Conservation (phyloP, 2,113 vertebrate species). For the Scopus umbretta region DNA sequence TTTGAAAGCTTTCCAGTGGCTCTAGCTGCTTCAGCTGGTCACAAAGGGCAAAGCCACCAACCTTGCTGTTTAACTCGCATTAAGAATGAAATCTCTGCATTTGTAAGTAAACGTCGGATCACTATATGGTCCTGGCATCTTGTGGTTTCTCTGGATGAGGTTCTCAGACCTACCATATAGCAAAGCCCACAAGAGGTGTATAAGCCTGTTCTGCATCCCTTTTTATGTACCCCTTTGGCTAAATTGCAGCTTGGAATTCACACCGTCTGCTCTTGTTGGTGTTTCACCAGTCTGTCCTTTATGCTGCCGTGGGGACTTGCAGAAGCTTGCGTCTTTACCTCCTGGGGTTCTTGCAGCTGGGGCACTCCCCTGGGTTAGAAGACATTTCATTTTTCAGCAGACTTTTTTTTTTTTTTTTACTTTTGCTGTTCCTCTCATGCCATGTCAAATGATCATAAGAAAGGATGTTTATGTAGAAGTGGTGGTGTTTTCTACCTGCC, state of each 20-base stretch:
- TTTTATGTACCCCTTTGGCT: no score
- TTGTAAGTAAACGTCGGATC: neutral
- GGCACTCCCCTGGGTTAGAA: neutral
- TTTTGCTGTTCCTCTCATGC: neutral
- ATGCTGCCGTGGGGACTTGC: neutral
- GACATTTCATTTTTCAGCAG: no score
- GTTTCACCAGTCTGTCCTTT: neutral
- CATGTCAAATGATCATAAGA: fast-evolving
- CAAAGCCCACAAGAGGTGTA: neutral
- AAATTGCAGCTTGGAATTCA: no score
- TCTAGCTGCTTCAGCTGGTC: neutral
- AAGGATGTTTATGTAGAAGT: neutral
- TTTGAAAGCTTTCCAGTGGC: neutral
- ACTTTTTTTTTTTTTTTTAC: fast-evolving
- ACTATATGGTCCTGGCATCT: neutral
- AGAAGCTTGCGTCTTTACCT: neutral
- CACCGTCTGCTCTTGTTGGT: fast-evolving
- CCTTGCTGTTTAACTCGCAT: neutral
- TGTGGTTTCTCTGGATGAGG: neutral
- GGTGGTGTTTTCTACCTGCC: neutral
- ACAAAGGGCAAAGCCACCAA: neutral
- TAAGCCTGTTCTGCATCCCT: neutral
- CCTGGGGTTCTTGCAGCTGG: neutral
- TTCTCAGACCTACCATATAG: neutral
- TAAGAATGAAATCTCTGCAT: neutral